phyloP scores from a whole-genome alignment of 2,797 vertebrate species.

The Macroramphosus scolopax region DNA sequence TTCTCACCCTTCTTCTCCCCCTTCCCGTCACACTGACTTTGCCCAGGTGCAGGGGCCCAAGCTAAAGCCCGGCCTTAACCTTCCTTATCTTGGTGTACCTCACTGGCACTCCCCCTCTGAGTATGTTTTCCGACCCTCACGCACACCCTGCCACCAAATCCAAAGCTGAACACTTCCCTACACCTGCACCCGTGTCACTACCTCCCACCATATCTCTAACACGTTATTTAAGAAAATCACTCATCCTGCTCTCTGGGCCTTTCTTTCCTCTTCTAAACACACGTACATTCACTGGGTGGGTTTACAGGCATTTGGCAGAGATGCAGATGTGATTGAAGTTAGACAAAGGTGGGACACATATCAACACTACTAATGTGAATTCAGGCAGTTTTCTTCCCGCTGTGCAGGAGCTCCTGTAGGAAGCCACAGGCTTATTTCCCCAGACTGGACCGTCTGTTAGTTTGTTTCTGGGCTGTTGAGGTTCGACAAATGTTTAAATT shows the following conservation, averaged over 20 bases:
- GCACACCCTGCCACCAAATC: constrained; percentile 61
- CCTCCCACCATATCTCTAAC: constrained; percentile 51
- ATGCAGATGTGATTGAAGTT: constrained; percentile 52
- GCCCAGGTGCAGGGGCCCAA: constrained; percentile 70
- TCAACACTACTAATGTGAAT: constrained; percentile 77
- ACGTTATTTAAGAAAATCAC: constrained; percentile 49
- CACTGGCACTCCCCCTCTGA: constrained; percentile 53
- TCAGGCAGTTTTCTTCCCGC: constrained; percentile 66
- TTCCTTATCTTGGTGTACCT: constrained; percentile 77
- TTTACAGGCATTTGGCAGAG: constrained; percentile 26
- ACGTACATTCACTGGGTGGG: constrained; percentile 13
- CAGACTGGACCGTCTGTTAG: constrained; percentile 19
- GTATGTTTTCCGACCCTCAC: constrained; percentile 63
- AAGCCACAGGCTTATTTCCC: constrained; percentile 14
- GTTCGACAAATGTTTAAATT: constrained; percentile 20
- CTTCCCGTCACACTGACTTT: constrained; percentile 44
- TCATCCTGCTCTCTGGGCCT: constrained; percentile 3
- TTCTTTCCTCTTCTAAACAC: constrained; percentile 11
- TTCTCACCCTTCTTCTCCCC: constrained; percentile 64
- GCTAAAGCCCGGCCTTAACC: constrained; percentile 68
- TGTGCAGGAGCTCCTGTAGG: constrained; percentile 2
- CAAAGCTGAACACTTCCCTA: constrained; percentile 49
- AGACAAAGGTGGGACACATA: constrained; percentile 79
- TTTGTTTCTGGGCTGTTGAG: constrained; percentile 18
- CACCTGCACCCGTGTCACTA: constrained; percentile 25